Conservation (phyloP, 2,888 invertebrate genomes). For the Cheilosia soror region DNA sequence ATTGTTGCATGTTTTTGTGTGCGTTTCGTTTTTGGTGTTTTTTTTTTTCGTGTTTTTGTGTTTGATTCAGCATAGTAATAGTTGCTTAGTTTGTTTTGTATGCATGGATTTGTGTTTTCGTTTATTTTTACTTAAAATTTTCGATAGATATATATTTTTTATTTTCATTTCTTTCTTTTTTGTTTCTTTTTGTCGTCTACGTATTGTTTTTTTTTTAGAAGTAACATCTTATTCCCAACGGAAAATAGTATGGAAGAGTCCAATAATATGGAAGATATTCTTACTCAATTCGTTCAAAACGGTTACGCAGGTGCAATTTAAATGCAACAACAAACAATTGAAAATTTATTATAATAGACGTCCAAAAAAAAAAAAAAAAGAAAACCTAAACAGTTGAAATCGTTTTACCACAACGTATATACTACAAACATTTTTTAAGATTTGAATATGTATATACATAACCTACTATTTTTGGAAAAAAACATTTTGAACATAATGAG, state of each 20-base stretch:
- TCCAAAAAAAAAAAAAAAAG: slow-evolving; percentile 51
- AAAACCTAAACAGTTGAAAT: slow-evolving; percentile 10
- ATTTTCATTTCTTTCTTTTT: slow-evolving; percentile 39
- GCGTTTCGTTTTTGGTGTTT: slow-evolving; percentile 15
- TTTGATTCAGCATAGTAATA: neutral
- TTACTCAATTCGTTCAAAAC: slow-evolving; percentile 57
- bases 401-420: slow-evolving; percentile 57
- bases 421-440: slow-evolving; percentile 28
- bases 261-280: slow-evolving; percentile 60
- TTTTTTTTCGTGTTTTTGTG: slow-evolving; percentile 8
- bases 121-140: slow-evolving; percentile 21
- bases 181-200: slow-evolving; percentile 31
- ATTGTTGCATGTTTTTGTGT: slow-evolving; percentile 49
- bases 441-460: slow-evolving; percentile 31
- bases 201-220: slow-evolving; percentile 42
- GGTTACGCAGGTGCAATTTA: slow-evolving; percentile 53
- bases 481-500: slow-evolving; percentile 52
- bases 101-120: slow-evolving; percentile 46
- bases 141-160: neutral
- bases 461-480: slow-evolving; percentile 55
- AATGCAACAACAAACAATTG: neutral
- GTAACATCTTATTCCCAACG: slow-evolving; percentile 49
- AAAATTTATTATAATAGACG: slow-evolving; percentile 46
- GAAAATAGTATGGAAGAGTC: slow-evolving; percentile 63
- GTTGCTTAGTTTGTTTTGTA: slow-evolving; percentile 49